Percentiles rank a stretch among this genome's conserved stretches.
phyloP scores from a whole-genome alignment of 1,140 invertebrate genomes.

The Araneus ventricosus region DNA sequence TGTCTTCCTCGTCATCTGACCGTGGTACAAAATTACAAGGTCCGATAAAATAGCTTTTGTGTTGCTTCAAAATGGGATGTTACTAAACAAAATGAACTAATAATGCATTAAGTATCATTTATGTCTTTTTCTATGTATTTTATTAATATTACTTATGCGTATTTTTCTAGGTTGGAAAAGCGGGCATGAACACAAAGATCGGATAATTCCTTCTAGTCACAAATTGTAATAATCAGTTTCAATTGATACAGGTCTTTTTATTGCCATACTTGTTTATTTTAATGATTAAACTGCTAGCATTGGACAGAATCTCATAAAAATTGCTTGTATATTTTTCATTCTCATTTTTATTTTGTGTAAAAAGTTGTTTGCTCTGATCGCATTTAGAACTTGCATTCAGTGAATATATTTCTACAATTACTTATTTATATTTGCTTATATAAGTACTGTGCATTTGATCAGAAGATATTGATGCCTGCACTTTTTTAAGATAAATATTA shows the following conservation, averaged over 20 bases:
- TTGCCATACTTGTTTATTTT: constrained; percentile 7
- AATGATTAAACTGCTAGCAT: not conserved
- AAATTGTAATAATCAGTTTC: constrained; percentile 7
- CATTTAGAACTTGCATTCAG: not conserved
- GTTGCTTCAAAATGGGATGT: too few relatives aligned
- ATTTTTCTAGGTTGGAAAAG: constrained; percentile 28
- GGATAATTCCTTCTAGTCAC: not conserved
- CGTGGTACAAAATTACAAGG: too few relatives aligned
- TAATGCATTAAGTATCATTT: not conserved
- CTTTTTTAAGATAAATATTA: not conserved
- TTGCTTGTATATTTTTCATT: constrained; percentile 20
- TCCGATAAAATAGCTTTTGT: too few relatives aligned
- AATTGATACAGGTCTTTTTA: not conserved
- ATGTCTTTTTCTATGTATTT: not conserved
- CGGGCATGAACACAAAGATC: not conserved
- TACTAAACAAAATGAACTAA: too few relatives aligned
- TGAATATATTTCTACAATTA: not conserved
- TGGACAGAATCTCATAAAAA: constrained; percentile 8
- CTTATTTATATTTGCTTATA: not conserved
- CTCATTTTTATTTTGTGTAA: not conserved
- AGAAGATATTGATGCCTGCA: not conserved
- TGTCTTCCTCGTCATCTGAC: too few relatives aligned
- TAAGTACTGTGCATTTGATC: not conserved
- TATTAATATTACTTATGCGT: too few relatives aligned
- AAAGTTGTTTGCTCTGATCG: not conserved